Conservation (phyloP, 2,113 vertebrate genomes). For the Oceanites oceanicus region DNA sequence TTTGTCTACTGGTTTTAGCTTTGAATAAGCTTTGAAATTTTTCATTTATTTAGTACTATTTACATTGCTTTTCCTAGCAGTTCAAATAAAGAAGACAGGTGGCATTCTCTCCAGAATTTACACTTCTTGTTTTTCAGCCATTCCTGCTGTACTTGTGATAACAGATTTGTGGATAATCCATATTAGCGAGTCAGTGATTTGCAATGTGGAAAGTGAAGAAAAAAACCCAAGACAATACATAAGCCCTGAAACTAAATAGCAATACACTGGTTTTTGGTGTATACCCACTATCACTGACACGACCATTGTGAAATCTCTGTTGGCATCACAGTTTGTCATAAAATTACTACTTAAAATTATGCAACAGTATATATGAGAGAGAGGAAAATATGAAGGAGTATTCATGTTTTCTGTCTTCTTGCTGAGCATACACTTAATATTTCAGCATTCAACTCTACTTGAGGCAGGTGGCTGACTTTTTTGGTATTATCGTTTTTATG, state of each 20-base stretch:
- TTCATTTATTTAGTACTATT: conserved; percentile 14
- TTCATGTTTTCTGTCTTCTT: neutral
- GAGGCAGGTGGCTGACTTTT: neutral
- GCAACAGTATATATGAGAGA: neutral
- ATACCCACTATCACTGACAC: neutral
- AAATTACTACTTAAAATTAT: neutral
- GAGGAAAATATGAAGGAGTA: neutral
- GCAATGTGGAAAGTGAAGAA: neutral
- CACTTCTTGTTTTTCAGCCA: conserved; percentile 5
- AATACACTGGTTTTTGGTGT: neutral
- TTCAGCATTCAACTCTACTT: neutral
- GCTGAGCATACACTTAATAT: neutral
- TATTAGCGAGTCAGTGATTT: conserved; percentile 31
- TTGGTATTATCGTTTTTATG: neutral
- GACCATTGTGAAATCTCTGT: neutral
- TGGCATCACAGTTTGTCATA: neutral
- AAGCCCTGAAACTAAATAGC: neutral
- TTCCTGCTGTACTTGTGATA: neutral
- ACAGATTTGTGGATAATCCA: conserved; percentile 23
- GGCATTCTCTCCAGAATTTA: neutral
- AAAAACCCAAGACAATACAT: neutral
- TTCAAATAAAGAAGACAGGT: conserved; percentile 9
- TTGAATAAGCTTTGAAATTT: neutral
- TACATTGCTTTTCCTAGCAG: conserved; percentile 6
- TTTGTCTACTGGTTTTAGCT: neutral